Base-by-base conservation (phyloP, 2,113 vertebrate species). In the Oceanites oceanicus region DNA sequence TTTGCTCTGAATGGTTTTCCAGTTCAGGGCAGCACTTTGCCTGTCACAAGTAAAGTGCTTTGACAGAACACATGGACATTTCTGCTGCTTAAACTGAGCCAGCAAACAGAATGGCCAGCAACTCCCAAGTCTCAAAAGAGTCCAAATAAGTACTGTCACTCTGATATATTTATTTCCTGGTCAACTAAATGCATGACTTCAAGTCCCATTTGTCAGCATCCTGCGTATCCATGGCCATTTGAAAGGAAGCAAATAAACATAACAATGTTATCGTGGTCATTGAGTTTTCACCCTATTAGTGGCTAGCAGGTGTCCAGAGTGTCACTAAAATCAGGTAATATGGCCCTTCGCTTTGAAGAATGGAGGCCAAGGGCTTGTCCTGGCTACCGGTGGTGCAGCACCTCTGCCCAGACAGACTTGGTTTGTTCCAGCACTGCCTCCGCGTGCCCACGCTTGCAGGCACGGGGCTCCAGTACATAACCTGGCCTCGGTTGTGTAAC, bases 11-110 rank as follows among this genome's bases (percentile, higher is more conserved):
- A 86, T 96, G 87, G 71, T 91, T 94, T 91, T 91, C 86, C 74
- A 95, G 93, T 73, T 88, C 88, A 95, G 79, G 80, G 77, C 96
- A 95, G 96, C 96, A 86, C 73, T 97, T 94, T 96, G 81, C 94
- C 96, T 89, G 96, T 92, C 89, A 96, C 75, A 78, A 96, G 87
- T 88, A 97, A 97, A 92, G 53, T 91, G 90, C 88, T 89, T 97
- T 96, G 94, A 96, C 78, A 97, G 84, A 79, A 93, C 88, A 94
- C 88, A 86, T 50, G 90, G 90, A 96, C 94, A 83, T 90, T 73
- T 73, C 79, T 76, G 63, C 89, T 90, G 86, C 73, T 80, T 66
- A 67, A 75, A 93, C 68, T 25, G 50, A 95, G 83, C 52, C 94
- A 94, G 76, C 36, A 72, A 77, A 78, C 32, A 74, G 92, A 66